Percentiles rank a stretch among this genome's conserved stretches.
Evolutionary conservation across 2,797 vertebrate species (phyloP).

Genomic region (Anniella stebbinsi): DNA sequence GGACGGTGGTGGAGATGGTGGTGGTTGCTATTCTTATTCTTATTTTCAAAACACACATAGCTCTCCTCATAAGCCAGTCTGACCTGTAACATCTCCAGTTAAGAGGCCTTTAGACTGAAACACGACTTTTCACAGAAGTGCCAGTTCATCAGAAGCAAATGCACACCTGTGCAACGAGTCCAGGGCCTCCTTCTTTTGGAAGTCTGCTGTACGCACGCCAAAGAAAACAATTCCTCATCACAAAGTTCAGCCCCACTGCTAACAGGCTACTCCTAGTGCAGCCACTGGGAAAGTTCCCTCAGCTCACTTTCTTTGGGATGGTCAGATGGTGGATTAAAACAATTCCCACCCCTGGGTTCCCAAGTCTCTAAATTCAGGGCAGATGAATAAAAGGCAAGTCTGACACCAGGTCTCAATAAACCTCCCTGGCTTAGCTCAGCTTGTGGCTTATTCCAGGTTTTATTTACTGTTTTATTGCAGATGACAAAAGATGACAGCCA

Average conservation of each 20-base stretch:
- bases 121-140: too few relatives aligned
- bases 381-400: constrained; percentile 45
- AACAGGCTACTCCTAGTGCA: background rate
- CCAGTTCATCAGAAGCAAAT: background rate
- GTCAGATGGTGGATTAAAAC: constrained; percentile 8
- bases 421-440: constrained; percentile 75
- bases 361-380: constrained; percentile 26
- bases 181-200: accelerated
- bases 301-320: accelerated
- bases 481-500: constrained; percentile 76
- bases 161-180: accelerated
- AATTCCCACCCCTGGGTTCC: background rate
- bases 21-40: background rate
- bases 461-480: constrained; percentile 77
- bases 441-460: constrained; percentile 76
- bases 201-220: accelerated
- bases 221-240: too few relatives aligned
- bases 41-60: background rate
- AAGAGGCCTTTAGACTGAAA: background rate
- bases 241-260: background rate
- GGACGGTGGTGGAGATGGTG: too few relatives aligned
- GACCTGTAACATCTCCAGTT: background rate
- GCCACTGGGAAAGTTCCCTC: background rate
- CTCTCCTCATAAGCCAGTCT: background rate
- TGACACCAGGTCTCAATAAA: constrained; percentile 63